A percentile compares a stretch with the other conserved stretches of the same genome.
phyloP scores from a whole-genome alignment of 1,140 invertebrate genomes.

The Ceratoteleas bidentatus region DNA sequence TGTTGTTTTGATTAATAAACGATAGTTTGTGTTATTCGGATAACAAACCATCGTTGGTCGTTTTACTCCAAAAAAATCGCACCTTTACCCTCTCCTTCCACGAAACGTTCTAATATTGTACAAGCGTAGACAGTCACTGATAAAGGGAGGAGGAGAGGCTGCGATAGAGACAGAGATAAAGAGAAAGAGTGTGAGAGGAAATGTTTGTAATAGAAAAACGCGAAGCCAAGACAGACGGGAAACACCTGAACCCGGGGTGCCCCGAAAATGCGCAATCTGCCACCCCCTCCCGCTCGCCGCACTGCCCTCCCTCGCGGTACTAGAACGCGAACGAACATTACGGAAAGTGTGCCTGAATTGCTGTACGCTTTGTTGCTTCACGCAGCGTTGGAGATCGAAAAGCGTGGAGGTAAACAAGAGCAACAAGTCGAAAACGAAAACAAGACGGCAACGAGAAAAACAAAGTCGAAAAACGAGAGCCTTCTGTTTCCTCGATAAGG shows the following conservation, averaged over 20 bases:
- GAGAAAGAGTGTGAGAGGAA: too few relatives aligned
- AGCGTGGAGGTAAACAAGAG: conserved; percentile 13
- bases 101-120: conserved; percentile 28
- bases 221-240: too few relatives aligned
- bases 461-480: conserved; percentile 46
- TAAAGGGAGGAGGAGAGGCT: not conserved
- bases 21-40: too few relatives aligned
- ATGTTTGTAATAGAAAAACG: too few relatives aligned
- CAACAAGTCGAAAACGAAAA: not conserved
- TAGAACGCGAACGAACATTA: not conserved
- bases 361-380: conserved; percentile 9
- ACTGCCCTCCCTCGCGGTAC: conserved; percentile 28
- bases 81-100: too few relatives aligned
- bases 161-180: conserved; percentile 2
- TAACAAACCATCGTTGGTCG: too few relatives aligned
- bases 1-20: too few relatives aligned
- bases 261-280: conserved; percentile 54
- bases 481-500: conserved; percentile 72
- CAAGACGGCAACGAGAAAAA: conserved; percentile 25
- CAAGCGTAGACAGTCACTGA: conserved; percentile 18
- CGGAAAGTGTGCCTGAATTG: conserved; percentile 6
- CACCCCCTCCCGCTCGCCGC: conserved; percentile 68
- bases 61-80: too few relatives aligned
- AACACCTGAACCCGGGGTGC: too few relatives aligned
- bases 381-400: too few relatives aligned